Evolutionary conservation across 2,888 invertebrate genomes (phyloP).

Genomic region (Lucinisca nassula): DNA sequence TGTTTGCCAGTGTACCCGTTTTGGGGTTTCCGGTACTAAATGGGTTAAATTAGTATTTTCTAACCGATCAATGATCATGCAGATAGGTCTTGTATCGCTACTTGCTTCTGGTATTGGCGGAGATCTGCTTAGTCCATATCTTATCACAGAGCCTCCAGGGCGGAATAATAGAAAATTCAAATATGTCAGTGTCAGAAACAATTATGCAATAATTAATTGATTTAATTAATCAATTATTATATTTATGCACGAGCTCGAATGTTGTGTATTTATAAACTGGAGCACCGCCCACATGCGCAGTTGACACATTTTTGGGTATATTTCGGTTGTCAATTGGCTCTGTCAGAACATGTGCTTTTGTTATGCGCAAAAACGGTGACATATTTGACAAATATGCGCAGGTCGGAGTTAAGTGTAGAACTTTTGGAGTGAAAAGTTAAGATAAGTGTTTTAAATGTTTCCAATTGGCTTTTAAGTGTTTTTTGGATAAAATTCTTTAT

Average conservation of each 20-base stretch:
- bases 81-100: too few species aligned
- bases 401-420: slow-evolving; percentile 56
- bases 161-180: slow-evolving; percentile 2
- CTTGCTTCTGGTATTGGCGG: too few species aligned
- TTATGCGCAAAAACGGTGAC: slow-evolving; percentile 75
- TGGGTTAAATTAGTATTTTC: too few species aligned
- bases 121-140: too few species aligned
- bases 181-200: slow-evolving; percentile 57
- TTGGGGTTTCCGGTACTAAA: too few species aligned
- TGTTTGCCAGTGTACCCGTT: too few species aligned
- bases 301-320: slow-evolving; percentile 10
- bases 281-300: slow-evolving; percentile 12
- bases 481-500: not conserved
- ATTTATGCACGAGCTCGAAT: not conserved
- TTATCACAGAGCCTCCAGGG: too few species aligned
- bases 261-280: not conserved
- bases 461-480: not conserved
- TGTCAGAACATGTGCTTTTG: slow-evolving; percentile 76
- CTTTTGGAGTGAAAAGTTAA: slow-evolving; percentile 17
- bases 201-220: slow-evolving; percentile 16
- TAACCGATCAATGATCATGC: too few species aligned
- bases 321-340: slow-evolving; percentile 50
- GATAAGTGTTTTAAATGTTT: not conserved
- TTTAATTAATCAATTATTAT: not conserved
- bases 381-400: slow-evolving; percentile 73